Evolutionary conservation across 2,888 invertebrate genomes (phyloP).

Genomic region (Timandra comae): DNA sequence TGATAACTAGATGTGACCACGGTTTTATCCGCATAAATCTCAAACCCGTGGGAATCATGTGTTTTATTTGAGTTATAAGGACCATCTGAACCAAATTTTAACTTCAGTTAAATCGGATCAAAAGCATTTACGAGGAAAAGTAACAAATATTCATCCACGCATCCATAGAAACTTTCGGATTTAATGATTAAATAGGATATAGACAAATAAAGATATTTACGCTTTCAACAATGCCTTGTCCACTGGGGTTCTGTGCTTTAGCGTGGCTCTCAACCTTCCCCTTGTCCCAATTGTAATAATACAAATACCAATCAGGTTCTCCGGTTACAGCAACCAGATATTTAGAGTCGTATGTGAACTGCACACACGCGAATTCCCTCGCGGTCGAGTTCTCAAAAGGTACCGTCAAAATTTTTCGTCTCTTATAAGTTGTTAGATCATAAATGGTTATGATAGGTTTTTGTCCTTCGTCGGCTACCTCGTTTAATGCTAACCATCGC

Average conservation of each 20-base stretch:
- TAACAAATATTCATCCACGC: too few relatives aligned
- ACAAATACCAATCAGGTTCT: slow-evolving; percentile 88
- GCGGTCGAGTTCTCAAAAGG: slow-evolving; percentile 78
- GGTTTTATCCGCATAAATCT: too few relatives aligned
- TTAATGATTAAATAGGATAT: too few relatives aligned
- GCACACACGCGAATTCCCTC: slow-evolving; percentile 81
- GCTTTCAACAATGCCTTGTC: slow-evolving; percentile 78
- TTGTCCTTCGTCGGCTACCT: slow-evolving; percentile 78
- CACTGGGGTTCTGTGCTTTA: slow-evolving; percentile 83
- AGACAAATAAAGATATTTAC: slow-evolving; percentile 33
- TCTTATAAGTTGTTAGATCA: slow-evolving; percentile 82
- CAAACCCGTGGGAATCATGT: too few relatives aligned
- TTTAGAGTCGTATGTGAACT: slow-evolving; percentile 89
- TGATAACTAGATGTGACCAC: too few relatives aligned
- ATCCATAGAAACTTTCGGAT: too few relatives aligned
- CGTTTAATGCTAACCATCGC: slow-evolving; percentile 80
- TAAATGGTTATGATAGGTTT: slow-evolving; percentile 83
- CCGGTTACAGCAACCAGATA: slow-evolving; percentile 87
- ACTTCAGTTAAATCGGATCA: too few relatives aligned
- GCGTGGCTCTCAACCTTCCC: slow-evolving; percentile 86
- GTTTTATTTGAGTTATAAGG: too few relatives aligned
- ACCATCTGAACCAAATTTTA: too few relatives aligned
- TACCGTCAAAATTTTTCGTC: slow-evolving; percentile 80
- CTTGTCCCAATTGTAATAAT: slow-evolving; percentile 89
- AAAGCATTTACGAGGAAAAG: too few relatives aligned